Conservation (phyloP, 2,113 vertebrate genomes). For the Hepsetus odoe region DNA sequence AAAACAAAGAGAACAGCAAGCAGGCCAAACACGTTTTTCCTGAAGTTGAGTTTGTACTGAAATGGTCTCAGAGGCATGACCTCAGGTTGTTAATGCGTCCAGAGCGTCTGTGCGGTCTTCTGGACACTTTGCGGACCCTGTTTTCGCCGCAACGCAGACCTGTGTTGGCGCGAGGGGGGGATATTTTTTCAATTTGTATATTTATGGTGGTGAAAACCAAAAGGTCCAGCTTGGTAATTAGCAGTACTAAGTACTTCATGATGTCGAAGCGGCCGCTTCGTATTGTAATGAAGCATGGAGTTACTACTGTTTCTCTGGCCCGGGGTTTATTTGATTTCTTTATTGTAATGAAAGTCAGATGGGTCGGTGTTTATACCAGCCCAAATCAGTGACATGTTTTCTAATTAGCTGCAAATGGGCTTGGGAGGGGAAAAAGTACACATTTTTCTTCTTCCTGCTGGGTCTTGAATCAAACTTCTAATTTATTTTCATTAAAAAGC, state of each 20-base stretch:
- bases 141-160: slow-evolving; percentile 54
- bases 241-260: slow-evolving; percentile 74
- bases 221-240: slow-evolving; percentile 74
- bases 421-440: slow-evolving; percentile 40
- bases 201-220: slow-evolving; percentile 72
- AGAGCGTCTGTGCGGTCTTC: slow-evolving; percentile 8
- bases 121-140: slow-evolving; percentile 1
- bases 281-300: slow-evolving; percentile 77
- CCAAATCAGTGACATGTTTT: slow-evolving; percentile 71
- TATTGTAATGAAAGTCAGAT: slow-evolving; percentile 93
- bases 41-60: not conserved
- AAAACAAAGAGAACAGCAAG: not conserved
- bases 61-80: not conserved
- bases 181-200: slow-evolving; percentile 79
- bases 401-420: slow-evolving; percentile 73
- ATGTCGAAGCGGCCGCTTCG: slow-evolving; percentile 72
- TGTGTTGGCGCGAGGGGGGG: slow-evolving; percentile 69
- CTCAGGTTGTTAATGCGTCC: not conserved
- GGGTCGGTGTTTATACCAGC: slow-evolving; percentile 85
- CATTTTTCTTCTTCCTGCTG: slow-evolving; percentile 52
- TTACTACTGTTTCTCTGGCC: slow-evolving; percentile 82
- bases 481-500: slow-evolving; percentile 51
- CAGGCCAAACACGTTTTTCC: slow-evolving; percentile 5
- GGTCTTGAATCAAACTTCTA: slow-evolving; percentile 51
- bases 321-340: slow-evolving; percentile 87